These are phyloP conservation scores for Cyclura pinguis DNA, from an alignment of 2,797 vertebrate species.

Conservation along the genomic window DNA sequence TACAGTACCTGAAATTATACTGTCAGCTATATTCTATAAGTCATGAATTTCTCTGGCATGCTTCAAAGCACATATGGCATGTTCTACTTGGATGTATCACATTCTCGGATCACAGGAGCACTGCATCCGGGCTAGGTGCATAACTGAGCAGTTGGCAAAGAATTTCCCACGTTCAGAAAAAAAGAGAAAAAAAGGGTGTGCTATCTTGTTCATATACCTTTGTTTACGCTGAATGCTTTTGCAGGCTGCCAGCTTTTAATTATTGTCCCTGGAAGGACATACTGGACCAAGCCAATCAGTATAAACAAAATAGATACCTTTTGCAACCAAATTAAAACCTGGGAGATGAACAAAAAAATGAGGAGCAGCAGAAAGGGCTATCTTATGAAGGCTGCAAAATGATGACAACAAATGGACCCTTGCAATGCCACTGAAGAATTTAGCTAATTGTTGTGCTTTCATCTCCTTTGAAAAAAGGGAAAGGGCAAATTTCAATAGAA, in stretches of 20 bases:
- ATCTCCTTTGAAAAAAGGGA: conserved; percentile 10
- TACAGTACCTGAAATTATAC: conserved; percentile 28
- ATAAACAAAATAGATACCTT: background rate
- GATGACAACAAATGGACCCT: conserved; percentile 3
- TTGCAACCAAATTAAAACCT: background rate
- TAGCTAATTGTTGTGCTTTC: background rate
- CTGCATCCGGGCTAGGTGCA: background rate
- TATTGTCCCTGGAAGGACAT: conserved; percentile 16
- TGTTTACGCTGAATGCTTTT: background rate
- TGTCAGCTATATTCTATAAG: conserved; percentile 50
- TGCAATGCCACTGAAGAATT: background rate
- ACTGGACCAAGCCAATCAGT: background rate
- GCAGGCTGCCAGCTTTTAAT: conserved; percentile 38
- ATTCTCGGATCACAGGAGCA: conserved; percentile 43
- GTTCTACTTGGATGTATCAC: conserved; percentile 36
- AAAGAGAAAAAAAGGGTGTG: background rate
- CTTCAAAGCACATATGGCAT: conserved; percentile 56
- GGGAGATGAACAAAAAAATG: conserved; percentile 4
- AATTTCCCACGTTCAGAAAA: background rate
- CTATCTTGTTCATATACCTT: background rate
- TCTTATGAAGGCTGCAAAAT: background rate
- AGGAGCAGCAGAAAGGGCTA: background rate
- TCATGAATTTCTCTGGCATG: conserved; percentile 42
- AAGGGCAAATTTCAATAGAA: background rate
- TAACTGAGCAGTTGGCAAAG: conserved; percentile 25